These are phyloP conservation scores for Zalophus californianus DNA, from an alignment of 2,797 vertebrate species.

Conservation along the genomic window DNA sequence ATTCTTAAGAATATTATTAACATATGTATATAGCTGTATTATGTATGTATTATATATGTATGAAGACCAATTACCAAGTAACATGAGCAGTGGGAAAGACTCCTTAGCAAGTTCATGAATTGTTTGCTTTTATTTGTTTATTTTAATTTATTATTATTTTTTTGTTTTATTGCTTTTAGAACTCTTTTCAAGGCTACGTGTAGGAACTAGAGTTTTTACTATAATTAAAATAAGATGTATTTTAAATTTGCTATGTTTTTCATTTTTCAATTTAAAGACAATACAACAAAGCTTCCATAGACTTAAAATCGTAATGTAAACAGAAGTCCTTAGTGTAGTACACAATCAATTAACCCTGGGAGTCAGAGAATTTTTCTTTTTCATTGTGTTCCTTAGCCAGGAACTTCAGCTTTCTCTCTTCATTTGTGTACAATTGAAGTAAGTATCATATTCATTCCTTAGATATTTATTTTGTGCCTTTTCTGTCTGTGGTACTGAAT, in stretches of 20 bases:
- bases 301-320: background rate
- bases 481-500: slow-evolving; percentile 73
- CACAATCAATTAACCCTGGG: background rate
- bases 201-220: background rate
- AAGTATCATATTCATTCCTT: background rate
- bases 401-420: background rate
- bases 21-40: background rate
- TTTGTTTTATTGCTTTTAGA: background rate
- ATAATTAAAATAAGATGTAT: slow-evolving; percentile 19
- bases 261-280: background rate
- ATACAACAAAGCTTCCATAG: background rate
- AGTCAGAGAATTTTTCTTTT: background rate
- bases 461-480: background rate
- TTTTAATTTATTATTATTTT: background rate
- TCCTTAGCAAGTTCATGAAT: slow-evolving; percentile 4
- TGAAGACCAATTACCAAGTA: slow-evolving; percentile 12
- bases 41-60: background rate
- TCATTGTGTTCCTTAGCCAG: background rate
- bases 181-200: background rate
- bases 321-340: background rate
- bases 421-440: background rate
- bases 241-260: background rate
- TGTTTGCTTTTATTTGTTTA: background rate
- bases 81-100: background rate
- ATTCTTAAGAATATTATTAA: slow-evolving; percentile 6